Evolutionary conservation across 2,797 vertebrate species (phyloP), one percentile per base, ranked within the genome.

Genomic region (Tamandua tetradactyla): DNA sequence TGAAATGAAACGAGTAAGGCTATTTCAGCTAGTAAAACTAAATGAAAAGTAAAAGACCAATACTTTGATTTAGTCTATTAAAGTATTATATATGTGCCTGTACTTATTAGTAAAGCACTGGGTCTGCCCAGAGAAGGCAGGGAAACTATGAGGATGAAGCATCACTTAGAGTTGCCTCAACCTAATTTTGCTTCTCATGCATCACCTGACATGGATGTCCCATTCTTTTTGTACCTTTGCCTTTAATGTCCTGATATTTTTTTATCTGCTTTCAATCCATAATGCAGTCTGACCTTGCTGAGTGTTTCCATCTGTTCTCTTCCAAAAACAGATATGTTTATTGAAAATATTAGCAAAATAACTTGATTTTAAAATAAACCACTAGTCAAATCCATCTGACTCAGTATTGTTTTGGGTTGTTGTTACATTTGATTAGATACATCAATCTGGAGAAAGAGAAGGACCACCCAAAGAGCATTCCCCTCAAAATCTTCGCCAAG

Each of bases 401-500:
- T 91, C 69, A 72, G 62, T 94, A 86, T 95, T 74, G 69, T 96
- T 87, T 97, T 96, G 80, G 96, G 96, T 97, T 98, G 61, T 97
- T 11, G 81, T 98, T 98, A 64, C 96, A 75, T 95, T 97, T 98
- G 96, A 55, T 96, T 96, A 99, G 99, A 97, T 98, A 98, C 96
- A 99, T 99, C 97, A 98, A 95, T 83, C 99, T 99, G 97, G 99
- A 99, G 95, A 99, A 99, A 97, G 99, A 99, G 88, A 99, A 98
- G 90, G 99, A 99, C 75, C 98, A 99, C 92, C 99, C 99, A 66
- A 99, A 99, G 98, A 99, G 98, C 89, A 98, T 99, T 90, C 99
- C 99, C n/a, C 98, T 99, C 97, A 99, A 99, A 97, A 99, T 99
- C 96, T 99, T 99, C 96, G 99, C 99, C 37, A 99, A 99, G 98